These are phyloP conservation scores for Leptinotarsa juncta DNA, from an alignment of 2,888 invertebrate species.

Conservation along the genomic window DNA sequence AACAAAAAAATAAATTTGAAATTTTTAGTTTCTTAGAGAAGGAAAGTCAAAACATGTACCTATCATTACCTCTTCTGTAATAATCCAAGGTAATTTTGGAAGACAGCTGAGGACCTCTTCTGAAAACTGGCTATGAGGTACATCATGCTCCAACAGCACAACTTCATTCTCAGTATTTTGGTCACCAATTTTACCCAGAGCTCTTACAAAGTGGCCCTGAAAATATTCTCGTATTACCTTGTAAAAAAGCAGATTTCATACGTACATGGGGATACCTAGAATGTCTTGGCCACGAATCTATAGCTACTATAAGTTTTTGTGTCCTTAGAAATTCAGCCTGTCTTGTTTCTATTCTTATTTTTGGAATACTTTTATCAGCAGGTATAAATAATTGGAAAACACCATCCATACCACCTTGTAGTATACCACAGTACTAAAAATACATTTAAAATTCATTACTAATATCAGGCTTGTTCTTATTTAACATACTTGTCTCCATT, in stretches of 20 bases:
- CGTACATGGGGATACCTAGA: conserved; percentile 87
- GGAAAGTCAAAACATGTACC: too few relatives aligned
- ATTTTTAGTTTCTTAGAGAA: too few relatives aligned
- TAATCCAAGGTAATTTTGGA: conserved; percentile 90
- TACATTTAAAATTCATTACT: neutral
- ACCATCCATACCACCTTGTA: conserved; percentile 80
- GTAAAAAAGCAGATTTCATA: conserved; percentile 27
- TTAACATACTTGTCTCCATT: conserved; percentile 84
- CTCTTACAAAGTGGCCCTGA: conserved; percentile 93
- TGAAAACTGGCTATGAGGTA: conserved; percentile 95
- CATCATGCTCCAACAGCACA: conserved; percentile 94
- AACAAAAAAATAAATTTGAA: too few relatives aligned
- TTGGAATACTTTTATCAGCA: conserved; percentile 93
- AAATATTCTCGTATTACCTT: conserved; percentile 21
- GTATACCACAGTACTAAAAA: conserved; percentile 87
- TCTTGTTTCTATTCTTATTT: conserved; percentile 94
- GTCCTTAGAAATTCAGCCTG: conserved; percentile 84
- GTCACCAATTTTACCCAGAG: conserved; percentile 92
- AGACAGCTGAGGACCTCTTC: conserved; percentile 92
- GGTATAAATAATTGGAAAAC: conserved; percentile 91
- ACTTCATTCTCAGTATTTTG: conserved; percentile 97
- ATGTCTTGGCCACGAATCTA: conserved; percentile 95
- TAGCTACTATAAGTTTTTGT: conserved; percentile 93
- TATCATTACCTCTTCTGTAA: conserved; percentile 79
- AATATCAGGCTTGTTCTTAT: neutral